Conservation (phyloP, 2,888 invertebrate species). For the Marasmarcha lunaedactyla region DNA sequence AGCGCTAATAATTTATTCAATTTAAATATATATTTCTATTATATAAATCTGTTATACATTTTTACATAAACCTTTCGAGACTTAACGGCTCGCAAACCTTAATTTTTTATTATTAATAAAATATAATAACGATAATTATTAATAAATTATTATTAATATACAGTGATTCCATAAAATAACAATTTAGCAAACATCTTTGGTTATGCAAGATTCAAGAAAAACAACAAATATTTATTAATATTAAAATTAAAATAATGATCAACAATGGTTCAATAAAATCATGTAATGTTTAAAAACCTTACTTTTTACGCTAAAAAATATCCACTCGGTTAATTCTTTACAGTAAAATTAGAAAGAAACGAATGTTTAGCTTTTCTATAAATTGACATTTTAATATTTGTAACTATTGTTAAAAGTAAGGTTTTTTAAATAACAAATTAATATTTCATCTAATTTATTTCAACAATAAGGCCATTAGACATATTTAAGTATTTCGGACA, state of each 20-base stretch:
- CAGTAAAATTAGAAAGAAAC: no score
- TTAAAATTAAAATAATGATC: constrained; percentile 20
- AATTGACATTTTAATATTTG: no score
- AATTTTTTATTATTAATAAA: constrained; percentile 22
- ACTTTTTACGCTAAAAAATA: no score
- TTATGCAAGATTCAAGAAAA: constrained; percentile 36
- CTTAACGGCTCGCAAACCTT: constrained; percentile 16
- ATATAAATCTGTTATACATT: constrained; percentile 54
- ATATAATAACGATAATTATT: constrained; percentile 28
- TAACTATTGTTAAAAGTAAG: no score
- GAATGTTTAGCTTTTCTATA: no score
- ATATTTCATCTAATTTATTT: neutral
- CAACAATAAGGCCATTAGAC: no score
- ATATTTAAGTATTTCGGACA: neutral
- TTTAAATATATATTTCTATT: constrained; percentile 57
- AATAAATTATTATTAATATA: constrained; percentile 21
- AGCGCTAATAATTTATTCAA: constrained; percentile 41
- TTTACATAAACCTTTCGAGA: constrained; percentile 29
- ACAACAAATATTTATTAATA: constrained; percentile 15
- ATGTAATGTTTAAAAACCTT: no score
- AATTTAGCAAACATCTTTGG: constrained; percentile 46
- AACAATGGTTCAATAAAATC: constrained; percentile 31
- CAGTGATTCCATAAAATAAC: constrained; percentile 23
- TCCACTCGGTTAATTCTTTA: no score
- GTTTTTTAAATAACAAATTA: neutral